Evolutionary conservation across 2,797 vertebrate species (phyloP), one percentile per base, ranked within the genome.

Genomic region (Sebastes elongatus): DNA sequence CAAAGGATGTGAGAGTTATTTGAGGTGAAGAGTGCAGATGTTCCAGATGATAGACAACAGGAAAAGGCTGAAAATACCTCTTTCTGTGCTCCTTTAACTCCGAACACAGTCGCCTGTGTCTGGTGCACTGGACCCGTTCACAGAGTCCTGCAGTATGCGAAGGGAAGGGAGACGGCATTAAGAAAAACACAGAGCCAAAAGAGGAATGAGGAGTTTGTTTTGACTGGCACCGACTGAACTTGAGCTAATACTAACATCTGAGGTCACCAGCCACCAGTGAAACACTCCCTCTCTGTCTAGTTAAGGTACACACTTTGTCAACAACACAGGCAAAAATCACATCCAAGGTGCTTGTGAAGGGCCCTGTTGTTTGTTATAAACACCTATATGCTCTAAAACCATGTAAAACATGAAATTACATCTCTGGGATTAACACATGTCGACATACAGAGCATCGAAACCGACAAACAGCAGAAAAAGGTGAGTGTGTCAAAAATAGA

Each of bases 71-170:
- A 32, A 49, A 84, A 80, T 53, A 76, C 74, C 81, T 86, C n/a
- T 30, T 66, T 53, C 52, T 23, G 20, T 22, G 30, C 55, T 59
- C 70, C 49, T 82, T 88, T 69, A 94, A 66, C 59, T 84, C 4
- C 18, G 52, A 53, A 89, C 71, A 68, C 60, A 5, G 23, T 92
- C 84, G 1, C 66, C 82, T 55, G 85, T 25, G 22, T 93, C 83
- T 71, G 80, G 82, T 7, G 84, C 74, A 28, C 71, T 76, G 56
- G 93, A 93, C 7, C 86, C 81, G 59, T 94, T 92, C 23, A 90
- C 14, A 2, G 63, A 71, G 67, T 94, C 93, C 95, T 96, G 78
- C 9, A 46, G 61, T 28, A 49, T 4, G 61, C 5, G 71, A 33
- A 70, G 18, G 35, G 23, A 64, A 76, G 38, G 61, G 18, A 76